A percentile compares a stretch with the other conserved stretches of the same genome.
Evolutionary conservation across 2,888 invertebrate species (phyloP).

Genomic region (Muschampia plurimacula): DNA sequence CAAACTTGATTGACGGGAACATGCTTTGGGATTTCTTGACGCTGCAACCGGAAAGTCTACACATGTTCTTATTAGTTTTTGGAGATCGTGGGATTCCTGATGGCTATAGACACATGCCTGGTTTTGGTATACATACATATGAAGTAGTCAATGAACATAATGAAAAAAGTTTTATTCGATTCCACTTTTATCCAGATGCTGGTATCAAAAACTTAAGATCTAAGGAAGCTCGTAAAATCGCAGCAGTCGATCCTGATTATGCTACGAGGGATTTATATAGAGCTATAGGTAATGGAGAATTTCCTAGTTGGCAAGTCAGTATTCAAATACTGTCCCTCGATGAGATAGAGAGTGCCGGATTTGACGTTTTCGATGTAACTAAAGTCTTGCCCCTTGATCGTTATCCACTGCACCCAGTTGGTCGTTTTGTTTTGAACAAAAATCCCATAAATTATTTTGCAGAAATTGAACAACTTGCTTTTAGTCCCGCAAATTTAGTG

Average conservation of each 20-base stretch:
- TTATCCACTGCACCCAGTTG: not conserved
- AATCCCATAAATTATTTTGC: not conserved
- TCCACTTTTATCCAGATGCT: slow-evolving; percentile 7
- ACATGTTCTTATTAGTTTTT: slow-evolving; percentile 1
- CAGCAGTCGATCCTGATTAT: slow-evolving; percentile 5
- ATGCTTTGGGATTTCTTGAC: slow-evolving; percentile 3
- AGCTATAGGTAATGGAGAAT: not conserved
- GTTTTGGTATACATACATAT: not conserved
- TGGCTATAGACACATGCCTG: not conserved
- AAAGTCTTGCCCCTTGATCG: not conserved
- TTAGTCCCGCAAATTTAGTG: not conserved
- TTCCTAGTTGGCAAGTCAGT: slow-evolving; percentile 7
- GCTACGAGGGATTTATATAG: not conserved
- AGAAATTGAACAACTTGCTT: not conserved
- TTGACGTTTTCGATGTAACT: slow-evolving; percentile 1
- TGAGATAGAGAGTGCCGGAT: not conserved
- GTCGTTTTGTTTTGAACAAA: slow-evolving; percentile 2
- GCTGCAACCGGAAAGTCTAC: not conserved
- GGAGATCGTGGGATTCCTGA: slow-evolving; percentile 7
- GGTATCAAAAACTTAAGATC: not conserved
- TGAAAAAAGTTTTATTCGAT: not conserved
- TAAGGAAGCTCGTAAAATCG: not conserved
- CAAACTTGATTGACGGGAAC: not conserved
- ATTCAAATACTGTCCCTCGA: not conserved
- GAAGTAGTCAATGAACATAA: slow-evolving; percentile 4